Conservation (phyloP, 2,113 vertebrate species). For the Struthidea cinerea region DNA sequence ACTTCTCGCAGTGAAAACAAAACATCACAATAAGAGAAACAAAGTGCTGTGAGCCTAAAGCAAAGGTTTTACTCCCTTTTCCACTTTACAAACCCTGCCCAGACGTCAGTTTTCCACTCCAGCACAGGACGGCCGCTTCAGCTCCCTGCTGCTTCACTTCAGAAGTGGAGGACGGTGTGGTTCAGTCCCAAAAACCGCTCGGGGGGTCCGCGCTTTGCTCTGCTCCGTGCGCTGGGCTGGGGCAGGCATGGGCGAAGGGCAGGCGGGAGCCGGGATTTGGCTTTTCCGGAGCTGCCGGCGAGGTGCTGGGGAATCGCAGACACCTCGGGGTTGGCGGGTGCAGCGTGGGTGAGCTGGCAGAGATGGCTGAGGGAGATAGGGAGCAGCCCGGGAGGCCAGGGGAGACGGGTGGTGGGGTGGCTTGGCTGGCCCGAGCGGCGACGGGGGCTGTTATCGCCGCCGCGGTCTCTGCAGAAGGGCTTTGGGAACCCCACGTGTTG, state of each 20-base stretch:
- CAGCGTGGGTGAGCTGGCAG: background rate
- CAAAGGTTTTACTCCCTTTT: background rate
- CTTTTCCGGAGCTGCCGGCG: background rate
- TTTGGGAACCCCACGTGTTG: conserved; percentile 45
- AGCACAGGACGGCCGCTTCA: rapidly evolving
- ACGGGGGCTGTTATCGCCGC: background rate
- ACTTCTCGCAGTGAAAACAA: background rate
- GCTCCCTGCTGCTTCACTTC: background rate
- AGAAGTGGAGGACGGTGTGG: rapidly evolving
- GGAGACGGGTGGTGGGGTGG: background rate
- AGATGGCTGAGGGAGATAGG: conserved; percentile 15
- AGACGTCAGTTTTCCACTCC: background rate
- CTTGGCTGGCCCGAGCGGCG: background rate
- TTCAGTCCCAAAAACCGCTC: rapidly evolving
- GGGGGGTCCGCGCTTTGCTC: rapidly evolving
- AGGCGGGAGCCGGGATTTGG: background rate
- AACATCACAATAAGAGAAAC: background rate
- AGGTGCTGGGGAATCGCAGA: background rate
- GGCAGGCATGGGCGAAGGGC: background rate
- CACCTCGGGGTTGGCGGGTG: background rate
- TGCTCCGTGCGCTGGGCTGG: background rate
- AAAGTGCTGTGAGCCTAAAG: background rate
- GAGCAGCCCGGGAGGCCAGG: background rate
- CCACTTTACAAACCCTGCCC: background rate
- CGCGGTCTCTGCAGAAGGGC: background rate